phyloP scores from a whole-genome alignment of 1,140 invertebrate species.

The Trypoxylus dichotomus region DNA sequence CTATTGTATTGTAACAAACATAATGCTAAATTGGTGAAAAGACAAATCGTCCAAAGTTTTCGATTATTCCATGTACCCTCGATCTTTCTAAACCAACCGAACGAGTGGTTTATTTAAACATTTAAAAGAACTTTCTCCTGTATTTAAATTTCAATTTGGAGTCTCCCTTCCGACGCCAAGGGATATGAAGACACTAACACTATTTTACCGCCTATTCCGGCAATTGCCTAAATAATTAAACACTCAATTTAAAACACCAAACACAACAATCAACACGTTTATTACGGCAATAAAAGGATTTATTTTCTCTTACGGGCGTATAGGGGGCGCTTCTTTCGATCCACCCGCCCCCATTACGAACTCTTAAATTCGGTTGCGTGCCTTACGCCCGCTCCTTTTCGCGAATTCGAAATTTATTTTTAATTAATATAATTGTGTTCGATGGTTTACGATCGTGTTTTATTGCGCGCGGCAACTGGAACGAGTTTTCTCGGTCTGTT shows the following conservation, averaged over 20 bases:
- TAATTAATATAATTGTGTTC: conserved; percentile 17
- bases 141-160: not conserved
- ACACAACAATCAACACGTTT: conserved; percentile 18
- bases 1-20: too few species aligned
- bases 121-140: too few species aligned
- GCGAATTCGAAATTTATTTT: conserved; percentile 21
- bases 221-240: conserved; percentile 1
- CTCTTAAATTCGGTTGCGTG: not conserved
- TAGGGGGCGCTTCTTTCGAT: not conserved
- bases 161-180: not conserved
- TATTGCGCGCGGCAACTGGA: not conserved
- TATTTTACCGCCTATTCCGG: not conserved
- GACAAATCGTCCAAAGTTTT: too few species aligned
- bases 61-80: too few species aligned
- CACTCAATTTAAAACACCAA: conserved; percentile 9
- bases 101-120: too few species aligned
- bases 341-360: not conserved
- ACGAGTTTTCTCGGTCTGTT: not conserved
- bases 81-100: too few species aligned
- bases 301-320: not conserved
- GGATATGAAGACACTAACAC: not conserved
- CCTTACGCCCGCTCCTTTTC: not conserved
- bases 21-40: too few species aligned
- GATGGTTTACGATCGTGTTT: conserved; percentile 13
- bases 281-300: conserved; percentile 18